Evolutionary conservation across 2,113 vertebrate species (phyloP), one percentile per base, ranked within the genome.

Genomic region (Pituophis catenifer): DNA sequence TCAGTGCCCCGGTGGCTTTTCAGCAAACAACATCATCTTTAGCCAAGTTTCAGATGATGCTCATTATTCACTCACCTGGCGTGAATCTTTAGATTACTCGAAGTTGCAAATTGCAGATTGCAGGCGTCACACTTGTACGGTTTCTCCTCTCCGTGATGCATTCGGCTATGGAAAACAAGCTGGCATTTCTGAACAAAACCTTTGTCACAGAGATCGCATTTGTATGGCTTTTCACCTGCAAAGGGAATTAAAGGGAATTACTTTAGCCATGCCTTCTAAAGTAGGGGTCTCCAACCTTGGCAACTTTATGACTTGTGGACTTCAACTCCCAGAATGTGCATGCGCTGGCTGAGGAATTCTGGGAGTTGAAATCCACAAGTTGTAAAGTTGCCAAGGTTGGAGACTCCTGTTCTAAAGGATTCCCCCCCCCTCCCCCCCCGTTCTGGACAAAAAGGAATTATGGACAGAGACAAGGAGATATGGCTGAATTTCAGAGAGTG

Each of bases 61-160:
- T 89, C 50, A 92, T 81, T 90, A 92, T 70, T 90, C 62, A 95
- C 97, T 96, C 95, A 98, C 98, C 98, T 98, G 95, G 97, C 97
- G 52, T 99, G 98, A 94, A 99, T 99, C 97, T 99, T 99, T 95
- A 98, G 98, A 95, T 99, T 99, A 96, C 98, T 98, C 3, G 98
- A 99, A 44, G 98, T 99, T 90, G 98, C 98, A 57, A 99, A 99
- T 90, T 98, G 98, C 91, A 99, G 97, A 89, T 98, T 98, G 95
- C 98, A 99, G 86, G 98, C 98, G 89, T 98, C 98, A 94, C 98
- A 99, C 93, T 98, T 98, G 97, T 98, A 99, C 0, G 98, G 98
- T 92, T 99, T 99, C 97, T 99, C 98, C 93, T 99, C 98, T n/a
- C 98, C 98, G 0, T 99, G 98, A 94, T 99, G 98, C 98, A 99